Conservation (phyloP, 2,888 invertebrate species). For the Calameuta filiformis region DNA sequence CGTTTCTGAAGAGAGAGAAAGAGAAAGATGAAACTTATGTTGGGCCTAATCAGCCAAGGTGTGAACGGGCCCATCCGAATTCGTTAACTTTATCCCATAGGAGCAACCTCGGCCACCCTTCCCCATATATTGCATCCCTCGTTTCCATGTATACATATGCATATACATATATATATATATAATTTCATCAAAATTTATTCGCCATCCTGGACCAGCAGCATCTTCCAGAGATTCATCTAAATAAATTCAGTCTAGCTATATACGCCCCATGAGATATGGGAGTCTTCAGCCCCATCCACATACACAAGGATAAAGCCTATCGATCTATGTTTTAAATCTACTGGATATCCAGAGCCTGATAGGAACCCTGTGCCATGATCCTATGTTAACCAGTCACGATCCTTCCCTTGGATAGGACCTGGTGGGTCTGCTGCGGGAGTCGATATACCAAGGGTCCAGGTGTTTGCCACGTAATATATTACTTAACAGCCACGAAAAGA, state of each 20-base stretch:
- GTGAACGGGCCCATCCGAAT: conserved; percentile 60
- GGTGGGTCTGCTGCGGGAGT: conserved; percentile 27
- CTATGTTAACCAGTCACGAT: conserved; percentile 41
- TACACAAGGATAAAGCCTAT: not conserved
- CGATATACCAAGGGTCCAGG: conserved; percentile 20
- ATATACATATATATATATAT: not conserved
- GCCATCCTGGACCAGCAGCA: not conserved
- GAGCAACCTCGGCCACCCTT: not conserved
- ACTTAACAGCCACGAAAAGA: conserved; percentile 48
- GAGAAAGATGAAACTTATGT: conserved; percentile 45
- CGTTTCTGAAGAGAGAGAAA: not conserved
- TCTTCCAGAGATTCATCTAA: not conserved
- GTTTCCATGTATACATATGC: not conserved
- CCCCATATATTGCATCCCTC: not conserved
- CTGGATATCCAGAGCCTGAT: not conserved
- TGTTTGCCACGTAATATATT: conserved; percentile 24
- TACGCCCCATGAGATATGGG: not conserved
- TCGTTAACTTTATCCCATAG: conserved; percentile 36
- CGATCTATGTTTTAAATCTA: not conserved
- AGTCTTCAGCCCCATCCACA: not conserved
- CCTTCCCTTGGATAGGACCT: conserved; percentile 35
- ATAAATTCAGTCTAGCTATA: not conserved
- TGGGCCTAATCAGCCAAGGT: conserved; percentile 57
- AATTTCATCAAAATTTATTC: not conserved
- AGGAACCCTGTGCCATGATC: not conserved